Conservation (phyloP, 2,888 invertebrate species). For the Eupithecia dodoneata region DNA sequence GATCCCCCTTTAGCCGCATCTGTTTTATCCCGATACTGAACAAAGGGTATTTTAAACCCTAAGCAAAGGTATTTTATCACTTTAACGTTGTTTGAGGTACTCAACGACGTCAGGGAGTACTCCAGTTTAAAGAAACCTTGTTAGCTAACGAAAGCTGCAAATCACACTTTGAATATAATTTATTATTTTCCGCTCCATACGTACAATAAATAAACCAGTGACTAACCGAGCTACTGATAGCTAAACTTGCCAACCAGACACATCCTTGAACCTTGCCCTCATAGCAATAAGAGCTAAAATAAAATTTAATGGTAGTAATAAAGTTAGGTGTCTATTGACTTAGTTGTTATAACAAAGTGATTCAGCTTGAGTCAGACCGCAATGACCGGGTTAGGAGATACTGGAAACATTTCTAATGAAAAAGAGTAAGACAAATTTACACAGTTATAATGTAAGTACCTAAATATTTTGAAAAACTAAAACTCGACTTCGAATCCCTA, state of each 20-base stretch:
- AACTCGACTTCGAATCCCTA: too few species aligned
- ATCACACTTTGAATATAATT: background rate
- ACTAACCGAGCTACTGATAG: constrained; percentile 27
- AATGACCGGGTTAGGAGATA: constrained; percentile 37
- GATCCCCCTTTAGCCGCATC: too few species aligned
- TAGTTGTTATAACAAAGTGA: constrained; percentile 53
- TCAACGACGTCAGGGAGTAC: background rate
- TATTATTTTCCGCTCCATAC: constrained; percentile 1
- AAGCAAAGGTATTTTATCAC: too few species aligned
- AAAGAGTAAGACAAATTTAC: background rate
- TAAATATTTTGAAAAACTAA: too few species aligned
- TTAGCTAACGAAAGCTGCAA: background rate
- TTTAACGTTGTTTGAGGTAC: too few species aligned
- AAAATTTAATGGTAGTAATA: background rate
- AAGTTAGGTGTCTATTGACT: constrained; percentile 35
- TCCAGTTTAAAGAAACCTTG: background rate
- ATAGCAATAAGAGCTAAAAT: constrained; percentile 26
- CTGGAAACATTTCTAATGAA: constrained; percentile 19
- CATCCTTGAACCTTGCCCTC: constrained; percentile 23
- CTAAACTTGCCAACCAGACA: background rate
- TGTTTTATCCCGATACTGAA: too few species aligned
- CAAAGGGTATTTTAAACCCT: too few species aligned
- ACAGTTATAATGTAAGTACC: background rate
- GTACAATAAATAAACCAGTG: constrained; percentile 13
- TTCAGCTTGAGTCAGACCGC: constrained; percentile 65